Percentiles rank a stretch among this genome's conserved stretches.
Conservation (phyloP, 2,888 invertebrate species). For the Leptinotarsa rubiginosa region DNA sequence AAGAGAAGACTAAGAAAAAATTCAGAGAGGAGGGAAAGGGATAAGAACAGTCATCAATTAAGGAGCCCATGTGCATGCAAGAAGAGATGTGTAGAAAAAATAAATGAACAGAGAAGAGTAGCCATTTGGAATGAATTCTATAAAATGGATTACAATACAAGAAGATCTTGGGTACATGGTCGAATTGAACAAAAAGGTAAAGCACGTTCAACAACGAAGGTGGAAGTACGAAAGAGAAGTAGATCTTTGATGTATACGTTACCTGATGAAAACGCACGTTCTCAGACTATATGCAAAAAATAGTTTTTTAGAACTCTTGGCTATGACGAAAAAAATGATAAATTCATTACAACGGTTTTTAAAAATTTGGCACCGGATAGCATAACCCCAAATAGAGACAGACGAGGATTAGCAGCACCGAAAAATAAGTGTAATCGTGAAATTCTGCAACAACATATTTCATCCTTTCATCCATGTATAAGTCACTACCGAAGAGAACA, state of each 20-base stretch:
- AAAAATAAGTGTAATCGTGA: slow-evolving; percentile 12
- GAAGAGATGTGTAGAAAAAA: slow-evolving; percentile 23
- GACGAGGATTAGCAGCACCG: slow-evolving; percentile 12
- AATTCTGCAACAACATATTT: slow-evolving; percentile 12
- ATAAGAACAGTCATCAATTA: slow-evolving; percentile 21
- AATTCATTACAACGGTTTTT: slow-evolving; percentile 17
- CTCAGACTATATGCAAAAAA: slow-evolving; percentile 16
- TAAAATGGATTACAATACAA: slow-evolving; percentile 24
- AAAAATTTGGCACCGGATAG: slow-evolving; percentile 10
- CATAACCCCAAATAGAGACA: slow-evolving; percentile 1
- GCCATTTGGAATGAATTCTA: slow-evolving; percentile 21
- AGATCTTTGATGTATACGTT: slow-evolving; percentile 22
- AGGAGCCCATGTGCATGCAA: slow-evolving; percentile 24
- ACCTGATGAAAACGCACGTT: slow-evolving; percentile 19
- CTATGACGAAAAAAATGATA: slow-evolving; percentile 15
- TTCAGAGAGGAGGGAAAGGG: slow-evolving; percentile 24
- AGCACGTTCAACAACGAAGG: slow-evolving; percentile 18
- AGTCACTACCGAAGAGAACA: slow-evolving; percentile 12
- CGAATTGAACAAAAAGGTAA: slow-evolving; percentile 21
- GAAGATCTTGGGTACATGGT: slow-evolving; percentile 24
- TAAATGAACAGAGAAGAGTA: slow-evolving; percentile 24
- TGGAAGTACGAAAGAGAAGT: slow-evolving; percentile 12
- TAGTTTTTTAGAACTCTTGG: slow-evolving; percentile 16
- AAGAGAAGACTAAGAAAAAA: slow-evolving; percentile 4
- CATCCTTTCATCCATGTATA: slow-evolving; percentile 12